Percentiles rank a stretch among this genome's conserved stretches.
These are phyloP conservation scores for Monarcha castaneiventris DNA, from an alignment of 2,113 vertebrate genomes.

Conservation along the genomic window DNA sequence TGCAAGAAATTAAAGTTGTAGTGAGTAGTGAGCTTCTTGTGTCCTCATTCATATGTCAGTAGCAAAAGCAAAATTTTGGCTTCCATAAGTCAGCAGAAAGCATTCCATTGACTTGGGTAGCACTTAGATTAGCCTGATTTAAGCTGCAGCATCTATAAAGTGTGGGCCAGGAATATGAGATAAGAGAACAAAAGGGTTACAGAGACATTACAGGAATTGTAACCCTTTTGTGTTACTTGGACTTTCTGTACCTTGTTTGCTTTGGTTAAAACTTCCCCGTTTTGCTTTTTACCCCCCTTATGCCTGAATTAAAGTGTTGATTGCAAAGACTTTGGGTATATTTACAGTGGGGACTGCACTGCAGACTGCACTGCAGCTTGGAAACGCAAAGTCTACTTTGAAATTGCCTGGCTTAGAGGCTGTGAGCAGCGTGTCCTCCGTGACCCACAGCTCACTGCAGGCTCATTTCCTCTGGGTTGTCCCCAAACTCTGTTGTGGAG, in stretches of 20 bases:
- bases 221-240: background rate
- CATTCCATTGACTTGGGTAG: background rate
- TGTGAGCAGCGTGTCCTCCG: background rate
- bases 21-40: background rate
- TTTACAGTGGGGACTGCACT: conserved; percentile 23
- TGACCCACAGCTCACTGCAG: background rate
- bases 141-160: background rate
- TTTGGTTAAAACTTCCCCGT: background rate
- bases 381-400: background rate
- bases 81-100: background rate
- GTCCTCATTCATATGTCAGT: background rate
- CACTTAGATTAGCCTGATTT: background rate
- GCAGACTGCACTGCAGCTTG: conserved; percentile 55
- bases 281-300: background rate
- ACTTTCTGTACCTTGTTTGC: background rate
- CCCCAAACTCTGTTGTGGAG: background rate
- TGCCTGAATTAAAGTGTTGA: background rate
- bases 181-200: background rate
- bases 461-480: background rate
- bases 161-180: background rate
- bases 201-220: background rate
- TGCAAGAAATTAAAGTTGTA: background rate
- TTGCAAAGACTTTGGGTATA: background rate
- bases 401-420: background rate
- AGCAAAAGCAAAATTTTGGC: background rate